Base-by-base conservation (phyloP, 2,113 vertebrate species). In the Mola mola region DNA sequence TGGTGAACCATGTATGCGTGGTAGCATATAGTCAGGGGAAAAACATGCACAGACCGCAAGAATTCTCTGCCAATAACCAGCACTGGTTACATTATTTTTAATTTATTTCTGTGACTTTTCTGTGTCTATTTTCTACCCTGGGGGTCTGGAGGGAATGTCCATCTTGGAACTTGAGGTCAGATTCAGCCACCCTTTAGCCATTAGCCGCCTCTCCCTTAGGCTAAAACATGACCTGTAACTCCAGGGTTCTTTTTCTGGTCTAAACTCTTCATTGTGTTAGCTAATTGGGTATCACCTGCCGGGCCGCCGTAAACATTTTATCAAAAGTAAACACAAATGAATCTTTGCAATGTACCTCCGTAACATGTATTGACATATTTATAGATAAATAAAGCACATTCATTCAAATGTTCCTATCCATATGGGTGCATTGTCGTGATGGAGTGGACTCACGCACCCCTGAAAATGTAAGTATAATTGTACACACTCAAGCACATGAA, bases 161-260 rank as follows among this genome's bases (percentile, higher is more conserved):
- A 33, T 44, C 16, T 12, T 58, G 58, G 66, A 75, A 59, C 5
- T 61, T 25, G 56, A 41, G 67, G 61, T 78, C 83, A 72, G 51
- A 81, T 76, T 70, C 71, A 61, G 41, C 34, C 12, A n/a, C n/a
- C n/a, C n/a, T n/a, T n/a, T n/a, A n/a, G n/a, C n/a, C n/a, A n/a
- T n/a, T n/a, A n/a, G n/a, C 70, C 60, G 52, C 68, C 74, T n/a
- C 20, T 34, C 61, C 76, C 64, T 60, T 1, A 37, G 72, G 83
- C 75, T 29, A 29, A 70, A 62, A 67, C 67, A 70, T 21, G 70
- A 82, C 72, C 82, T 72, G 29, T 79, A 78, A 79, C 67, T 76
- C 72, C 55, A 64, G 58, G 65, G 49, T 61, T 72, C 66, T 24
- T 56, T 41, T 19, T 43, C 51, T 66, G 51, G 11, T 22, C 61